These are phyloP conservation scores for Temnothorax nylanderi DNA, from an alignment of 1,140 invertebrate species.

Conservation along the genomic window DNA sequence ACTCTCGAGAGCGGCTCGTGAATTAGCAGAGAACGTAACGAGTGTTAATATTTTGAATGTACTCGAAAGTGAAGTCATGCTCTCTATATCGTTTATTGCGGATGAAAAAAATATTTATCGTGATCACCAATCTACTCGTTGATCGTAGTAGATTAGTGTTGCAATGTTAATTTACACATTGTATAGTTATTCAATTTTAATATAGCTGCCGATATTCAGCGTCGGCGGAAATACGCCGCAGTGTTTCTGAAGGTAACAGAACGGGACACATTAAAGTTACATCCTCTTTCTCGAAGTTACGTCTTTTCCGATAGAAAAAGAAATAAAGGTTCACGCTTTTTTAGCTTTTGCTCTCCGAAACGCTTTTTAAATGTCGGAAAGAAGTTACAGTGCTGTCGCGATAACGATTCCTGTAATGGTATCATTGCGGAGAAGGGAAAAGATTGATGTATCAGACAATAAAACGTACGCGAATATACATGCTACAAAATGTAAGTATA, in stretches of 20 bases:
- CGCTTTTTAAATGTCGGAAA: conserved; percentile 11
- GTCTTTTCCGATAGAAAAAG: background rate
- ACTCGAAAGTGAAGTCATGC: background rate
- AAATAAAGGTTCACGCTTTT: background rate
- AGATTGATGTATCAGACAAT: conserved; percentile 24
- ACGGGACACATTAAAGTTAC: conserved; percentile 18
- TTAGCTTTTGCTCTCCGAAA: background rate
- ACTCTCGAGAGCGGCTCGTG: background rate
- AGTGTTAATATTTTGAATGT: conserved; percentile 2
- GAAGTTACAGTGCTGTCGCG: conserved; percentile 17
- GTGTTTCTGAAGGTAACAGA: background rate
- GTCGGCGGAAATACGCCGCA: background rate
- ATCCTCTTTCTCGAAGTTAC: background rate
- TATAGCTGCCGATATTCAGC: background rate
- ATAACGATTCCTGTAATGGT: conserved; percentile 19
- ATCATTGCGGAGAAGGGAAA: background rate
- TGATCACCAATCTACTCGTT: background rate
- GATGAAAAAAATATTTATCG: background rate
- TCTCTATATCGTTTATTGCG: background rate
- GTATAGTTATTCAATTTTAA: background rate
- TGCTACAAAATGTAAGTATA: background rate
- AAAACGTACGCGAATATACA: background rate
- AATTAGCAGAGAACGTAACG: conserved; percentile 3
- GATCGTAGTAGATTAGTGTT: background rate
- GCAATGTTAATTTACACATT: background rate